These are phyloP conservation scores for Pecten maximus DNA, from an alignment of 2,888 invertebrate genomes.

Conservation along the genomic window DNA sequence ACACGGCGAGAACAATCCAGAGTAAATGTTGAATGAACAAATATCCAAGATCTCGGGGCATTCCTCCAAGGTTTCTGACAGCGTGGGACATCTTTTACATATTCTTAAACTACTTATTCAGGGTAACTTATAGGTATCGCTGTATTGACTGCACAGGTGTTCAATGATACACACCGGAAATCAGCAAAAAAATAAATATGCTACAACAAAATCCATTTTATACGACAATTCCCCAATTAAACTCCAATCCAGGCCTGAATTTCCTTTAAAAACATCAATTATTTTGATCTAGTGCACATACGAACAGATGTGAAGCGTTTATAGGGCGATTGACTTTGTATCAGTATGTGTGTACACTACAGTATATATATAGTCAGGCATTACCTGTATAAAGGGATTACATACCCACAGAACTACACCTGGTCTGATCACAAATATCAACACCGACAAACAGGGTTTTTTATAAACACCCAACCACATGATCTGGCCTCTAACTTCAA, in stretches of 20 bases:
- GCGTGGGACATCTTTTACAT: background rate
- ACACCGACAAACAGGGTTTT: background rate
- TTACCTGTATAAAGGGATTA: background rate
- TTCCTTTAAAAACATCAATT: constrained; percentile 22
- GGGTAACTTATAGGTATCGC: background rate
- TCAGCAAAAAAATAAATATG: background rate
- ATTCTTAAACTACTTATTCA: background rate
- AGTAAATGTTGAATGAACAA: background rate
- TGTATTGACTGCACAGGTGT: background rate
- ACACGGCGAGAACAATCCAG: background rate
- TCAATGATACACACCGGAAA: background rate
- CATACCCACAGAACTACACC: constrained; percentile 8
- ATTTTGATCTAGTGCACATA: background rate
- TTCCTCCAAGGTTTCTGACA: background rate
- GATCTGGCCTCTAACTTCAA: background rate
- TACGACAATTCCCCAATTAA: background rate
- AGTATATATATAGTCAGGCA: background rate
- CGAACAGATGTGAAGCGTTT: background rate
- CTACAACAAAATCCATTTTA: background rate
- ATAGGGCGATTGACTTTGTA: background rate
- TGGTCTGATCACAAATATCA: background rate
- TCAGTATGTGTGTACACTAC: background rate
- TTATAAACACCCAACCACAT: background rate
- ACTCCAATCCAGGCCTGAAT: background rate
- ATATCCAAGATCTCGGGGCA: background rate